Base-by-base conservation (phyloP, 2,888 invertebrate species). In the Diplazon laetatorius region DNA sequence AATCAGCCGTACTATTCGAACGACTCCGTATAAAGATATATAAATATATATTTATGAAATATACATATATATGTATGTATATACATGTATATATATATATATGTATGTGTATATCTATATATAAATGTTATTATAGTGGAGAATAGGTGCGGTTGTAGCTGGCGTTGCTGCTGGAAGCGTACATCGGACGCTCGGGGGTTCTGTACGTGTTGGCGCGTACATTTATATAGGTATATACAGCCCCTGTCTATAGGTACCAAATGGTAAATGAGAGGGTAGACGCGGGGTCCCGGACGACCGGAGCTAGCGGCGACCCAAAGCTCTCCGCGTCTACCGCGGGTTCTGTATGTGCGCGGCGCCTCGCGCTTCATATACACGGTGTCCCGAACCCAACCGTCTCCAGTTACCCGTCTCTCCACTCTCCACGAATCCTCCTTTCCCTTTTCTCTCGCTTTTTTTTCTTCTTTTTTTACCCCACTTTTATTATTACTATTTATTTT, bases 221-320 rank as follows among this genome's bases (percentile, higher is more conserved):
- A 80, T 81, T 71, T 77, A 82, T 83, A 80, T 82, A 82, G 74
- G 76, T 82, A 82, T 80, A 80, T n/a, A n/a, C n/a, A n/a, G n/a
- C n/a, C 69, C 73, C 88, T 89, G 90, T 90, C 90, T 90, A 90
- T 90, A 90, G 89, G 89, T 90, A 90, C 90, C 89, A 91, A 90
- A 90, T 90, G 90, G 90, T 90, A 91, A 90, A 91, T 90, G 90
- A 91, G 90, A 88, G 90, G 90, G 87, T 91, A 87, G 90, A 91
- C 90, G 90, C 84, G 81, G 85, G 85, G 81, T 86, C 87, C n/a
- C 90, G 90, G 90, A 91, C 89, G 89, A 81, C 86, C 87, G 87
- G 87, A 89, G 90, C 90, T 90, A 90, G 90, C 90, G 90, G 90
- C 90, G 88, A 90, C 90, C 90, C 89, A 90, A 90, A 90, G 90